Evolutionary conservation across 2,888 invertebrate species (phyloP), one percentile per base, ranked within the genome.

Genomic region (Leptopilina syphax): DNA sequence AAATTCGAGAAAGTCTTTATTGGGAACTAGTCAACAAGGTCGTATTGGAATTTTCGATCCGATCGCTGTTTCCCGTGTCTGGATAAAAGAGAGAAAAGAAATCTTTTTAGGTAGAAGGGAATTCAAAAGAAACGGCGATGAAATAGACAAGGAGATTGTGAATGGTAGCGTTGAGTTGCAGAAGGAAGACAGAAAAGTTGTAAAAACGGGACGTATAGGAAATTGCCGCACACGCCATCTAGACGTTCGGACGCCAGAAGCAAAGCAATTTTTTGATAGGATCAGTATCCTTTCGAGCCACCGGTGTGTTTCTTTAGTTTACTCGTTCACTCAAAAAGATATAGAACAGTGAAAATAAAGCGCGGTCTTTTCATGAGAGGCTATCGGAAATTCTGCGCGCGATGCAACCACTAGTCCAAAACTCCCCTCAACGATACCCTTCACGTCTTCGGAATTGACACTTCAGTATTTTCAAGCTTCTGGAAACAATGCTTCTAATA

Each of bases 221-320:
- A 80, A 84, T 86, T 84, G 70, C 77, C 76, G 79, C 83, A 84
- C 85, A 86, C 85, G 86, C 87, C 54, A 70, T 70, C 81, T 80
- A 82, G 83, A 81, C 84, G 80, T 82, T 78, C 77, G 79, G 84
- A 84, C 83, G 83, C 83, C 88, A 86, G 86, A 86, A 85, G 87
- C 85, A 79, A 88, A 88, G 88, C 89, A 89, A 89, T 89, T 89
- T 88, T 89, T 89, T 89, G 89, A 89, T 89, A 89, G 88, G 87
- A 89, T 89, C 88, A 87, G 86, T 80, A 82, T 81, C 85, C 86
- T 79, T 79, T 83, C 77, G 77, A 77, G 79, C 79, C 80, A 79
- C 85, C 83, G 81, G 76, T 85, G 76, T 85, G 85, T 86, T 87
- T 87, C 88, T 83, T 84, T 82, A 78, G 81, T 80, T 84, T 80